A percentile compares a stretch with the other conserved stretches of the same genome.
These are phyloP conservation scores for Drosophila navojoa DNA, from an alignment of 1,140 invertebrate genomes.

Conservation along the genomic window DNA sequence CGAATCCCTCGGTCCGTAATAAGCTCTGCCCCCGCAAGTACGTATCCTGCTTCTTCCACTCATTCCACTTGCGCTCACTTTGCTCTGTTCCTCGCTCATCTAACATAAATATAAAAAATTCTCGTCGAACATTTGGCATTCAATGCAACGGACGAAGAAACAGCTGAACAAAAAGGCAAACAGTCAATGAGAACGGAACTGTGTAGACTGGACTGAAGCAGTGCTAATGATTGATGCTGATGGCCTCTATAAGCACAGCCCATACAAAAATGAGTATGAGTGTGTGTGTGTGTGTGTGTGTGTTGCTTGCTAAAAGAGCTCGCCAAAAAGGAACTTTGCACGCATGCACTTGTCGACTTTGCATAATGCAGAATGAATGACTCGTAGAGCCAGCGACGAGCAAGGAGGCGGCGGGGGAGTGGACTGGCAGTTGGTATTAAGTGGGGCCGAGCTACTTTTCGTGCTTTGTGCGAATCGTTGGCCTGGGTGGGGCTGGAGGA, in stretches of 20 bases:
- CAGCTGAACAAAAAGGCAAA: constrained; percentile 23
- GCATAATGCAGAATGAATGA: constrained; percentile 69
- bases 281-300: constrained; percentile 28
- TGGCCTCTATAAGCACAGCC: constrained; percentile 56
- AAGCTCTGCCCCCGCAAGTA: no score
- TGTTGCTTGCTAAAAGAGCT: constrained; percentile 56
- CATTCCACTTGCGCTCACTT: background rate
- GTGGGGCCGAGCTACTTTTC: constrained; percentile 59
- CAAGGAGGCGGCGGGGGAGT: background rate
- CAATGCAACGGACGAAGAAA: constrained; percentile 26
- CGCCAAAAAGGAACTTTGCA: constrained; percentile 69
- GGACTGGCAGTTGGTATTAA: background rate
- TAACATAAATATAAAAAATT: constrained; percentile 35
- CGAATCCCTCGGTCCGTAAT: background rate
- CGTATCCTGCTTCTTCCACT: background rate
- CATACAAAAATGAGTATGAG: constrained; percentile 39
- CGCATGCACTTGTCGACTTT: constrained; percentile 70
- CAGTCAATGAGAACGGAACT: constrained; percentile 19
- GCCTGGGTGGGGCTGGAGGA: constrained; percentile 20
- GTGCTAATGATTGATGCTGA: constrained; percentile 61
- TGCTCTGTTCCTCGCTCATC: background rate
- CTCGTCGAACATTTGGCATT: constrained; percentile 43
- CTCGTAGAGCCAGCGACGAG: background rate
- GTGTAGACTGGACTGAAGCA: constrained; percentile 24
- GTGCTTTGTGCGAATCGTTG: constrained; percentile 53